Percentiles rank a stretch among this genome's conserved stretches.
Evolutionary conservation across 2,113 vertebrate species (phyloP).

Genomic region (Pseudolaguvia tuberculata): DNA sequence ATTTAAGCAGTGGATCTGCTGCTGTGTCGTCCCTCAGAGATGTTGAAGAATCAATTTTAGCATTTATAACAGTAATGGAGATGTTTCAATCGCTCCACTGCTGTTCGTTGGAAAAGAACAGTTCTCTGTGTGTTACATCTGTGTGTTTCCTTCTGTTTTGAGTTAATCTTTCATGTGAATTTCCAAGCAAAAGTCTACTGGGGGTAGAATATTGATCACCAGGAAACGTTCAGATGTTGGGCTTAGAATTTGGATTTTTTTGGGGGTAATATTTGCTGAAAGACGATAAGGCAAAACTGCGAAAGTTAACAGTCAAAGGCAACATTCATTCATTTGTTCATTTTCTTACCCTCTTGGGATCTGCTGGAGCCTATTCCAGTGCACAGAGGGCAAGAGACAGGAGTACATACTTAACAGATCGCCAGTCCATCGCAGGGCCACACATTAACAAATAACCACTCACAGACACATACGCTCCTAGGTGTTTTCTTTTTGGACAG

Average conservation of each 20-base stretch:
- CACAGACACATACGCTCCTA: no score
- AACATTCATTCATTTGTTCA: no score
- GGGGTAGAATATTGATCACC: not conserved
- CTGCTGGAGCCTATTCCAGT: no score
- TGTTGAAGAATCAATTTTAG: conserved; percentile 4
- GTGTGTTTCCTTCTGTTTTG: not conserved
- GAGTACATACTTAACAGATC: no score
- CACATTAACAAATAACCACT: no score
- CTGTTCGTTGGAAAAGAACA: not conserved
- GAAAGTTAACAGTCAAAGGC: no score
- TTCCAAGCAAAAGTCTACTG: not conserved
- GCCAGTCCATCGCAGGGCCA: no score
- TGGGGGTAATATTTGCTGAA: not conserved
- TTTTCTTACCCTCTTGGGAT: no score
- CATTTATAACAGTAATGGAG: conserved; percentile 15
- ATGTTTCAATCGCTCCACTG: not conserved
- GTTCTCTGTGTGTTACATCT: not conserved
- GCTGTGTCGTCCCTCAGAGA: conserved; percentile 1
- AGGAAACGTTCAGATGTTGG: not conserved
- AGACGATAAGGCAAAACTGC: no score
- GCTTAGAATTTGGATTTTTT: not conserved
- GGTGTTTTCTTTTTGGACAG: no score
- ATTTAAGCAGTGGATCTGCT: conserved; percentile 1
- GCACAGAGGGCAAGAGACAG: no score
- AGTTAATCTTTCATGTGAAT: not conserved